Evolutionary conservation across 2,113 vertebrate genomes (phyloP), one percentile per base, ranked within the genome.

Genomic region (Ciconia boyciana): DNA sequence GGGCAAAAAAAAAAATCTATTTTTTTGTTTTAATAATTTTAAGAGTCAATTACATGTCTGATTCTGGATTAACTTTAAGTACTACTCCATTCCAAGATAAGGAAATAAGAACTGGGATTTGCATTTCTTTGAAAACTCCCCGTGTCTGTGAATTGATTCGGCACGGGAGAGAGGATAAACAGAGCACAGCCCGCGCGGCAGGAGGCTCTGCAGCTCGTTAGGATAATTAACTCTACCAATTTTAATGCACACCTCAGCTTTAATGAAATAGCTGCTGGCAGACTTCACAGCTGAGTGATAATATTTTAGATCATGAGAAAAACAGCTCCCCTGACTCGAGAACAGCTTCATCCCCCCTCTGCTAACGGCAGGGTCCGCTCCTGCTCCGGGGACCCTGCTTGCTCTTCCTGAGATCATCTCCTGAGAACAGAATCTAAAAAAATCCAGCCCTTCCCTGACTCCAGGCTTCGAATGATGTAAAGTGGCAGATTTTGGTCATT

Each of bases 101-200:
- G 81, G 68, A 25, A 60, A 11, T 4, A 1, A 16, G 14, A n/a
- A 7, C 6, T 31, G 11, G 58, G 68, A 26, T 65, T n/a, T 52
- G 64, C 5, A 16, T n/a, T 5, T 36, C 81, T 28, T 11, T 7
- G 54, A 4, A 11, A 49, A 25, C 15, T 70, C 66, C 64, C 62
- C 0, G 16, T n/a, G 48, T 9, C 74, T 16, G 41, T 2, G 46
- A 25, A 18, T 3, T 3, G 66, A 24, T 2, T 11, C 0, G 2
- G 51, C 24, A 12, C 1, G 0, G n/a, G 24, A n/a, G 26, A 41
- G 31, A 6, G 71, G 66, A 80, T 3, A 11, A 25, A 9, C 3
- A 8, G 28, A 24, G 65, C 46, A 7, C 57, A 5, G 57, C 39
- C 66, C 24, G 52, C 6, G 1, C 3, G 5, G 36, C 7, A 1